A percentile compares a stretch with the other conserved stretches of the same genome.
Conservation (phyloP, 2,113 vertebrate species). For the Nesogale talazaci region DNA sequence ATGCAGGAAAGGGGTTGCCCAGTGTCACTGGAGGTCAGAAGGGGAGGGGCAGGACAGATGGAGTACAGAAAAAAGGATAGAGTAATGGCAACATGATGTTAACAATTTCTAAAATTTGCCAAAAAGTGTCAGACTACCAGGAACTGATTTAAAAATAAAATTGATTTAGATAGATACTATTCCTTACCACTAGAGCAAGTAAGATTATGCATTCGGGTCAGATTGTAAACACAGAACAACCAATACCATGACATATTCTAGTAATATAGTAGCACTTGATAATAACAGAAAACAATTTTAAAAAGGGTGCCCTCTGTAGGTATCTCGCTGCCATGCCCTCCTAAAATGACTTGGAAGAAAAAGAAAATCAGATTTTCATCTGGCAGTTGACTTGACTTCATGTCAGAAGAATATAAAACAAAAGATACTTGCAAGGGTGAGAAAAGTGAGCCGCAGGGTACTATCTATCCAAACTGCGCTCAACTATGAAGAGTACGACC, state of each 20-base stretch:
- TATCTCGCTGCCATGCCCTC: neutral
- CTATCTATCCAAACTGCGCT: neutral
- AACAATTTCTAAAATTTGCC: conserved; percentile 1
- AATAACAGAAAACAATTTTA: no score
- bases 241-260: neutral
- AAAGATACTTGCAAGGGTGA: neutral
- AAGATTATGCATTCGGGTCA: neutral
- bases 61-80: neutral
- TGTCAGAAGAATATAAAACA: neutral
- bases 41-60: neutral
- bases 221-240: neutral
- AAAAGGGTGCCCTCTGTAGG: neutral
- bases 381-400: neutral
- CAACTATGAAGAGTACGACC: neutral
- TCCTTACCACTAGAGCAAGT: neutral
- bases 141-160: neutral
- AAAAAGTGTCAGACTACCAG: neutral
- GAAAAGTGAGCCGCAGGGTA: neutral
- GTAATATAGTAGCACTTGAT: neutral
- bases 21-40: neutral
- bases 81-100: conserved; percentile 14
- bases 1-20: neutral
- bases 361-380: neutral
- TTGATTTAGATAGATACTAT: neutral
- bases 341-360: neutral